Evolutionary conservation across 2,113 vertebrate genomes (phyloP).

Genomic region (Cinclus mexicanus): DNA sequence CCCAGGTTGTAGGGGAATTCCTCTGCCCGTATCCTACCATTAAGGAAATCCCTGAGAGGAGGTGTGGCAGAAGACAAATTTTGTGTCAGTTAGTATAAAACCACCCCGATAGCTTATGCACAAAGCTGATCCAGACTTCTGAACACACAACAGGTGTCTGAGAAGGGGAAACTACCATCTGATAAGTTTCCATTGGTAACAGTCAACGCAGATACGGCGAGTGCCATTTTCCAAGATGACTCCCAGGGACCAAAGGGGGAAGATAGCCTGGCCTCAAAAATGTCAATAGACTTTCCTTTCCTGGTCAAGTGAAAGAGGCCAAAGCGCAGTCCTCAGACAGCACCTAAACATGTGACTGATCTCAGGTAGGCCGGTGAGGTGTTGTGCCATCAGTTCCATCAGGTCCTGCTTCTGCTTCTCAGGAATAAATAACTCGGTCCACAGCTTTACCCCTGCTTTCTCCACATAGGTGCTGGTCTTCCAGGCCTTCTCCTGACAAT

Average conservation of each 20-base stretch:
- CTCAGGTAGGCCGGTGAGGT: background rate
- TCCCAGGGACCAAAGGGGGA: background rate
- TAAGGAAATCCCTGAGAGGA: background rate
- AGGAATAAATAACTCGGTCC: background rate
- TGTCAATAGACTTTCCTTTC: rapidly evolving
- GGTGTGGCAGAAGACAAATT: background rate
- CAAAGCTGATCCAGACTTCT: background rate
- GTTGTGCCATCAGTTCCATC: background rate
- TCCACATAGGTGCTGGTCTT: background rate
- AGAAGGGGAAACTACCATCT: background rate
- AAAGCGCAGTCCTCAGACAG: background rate
- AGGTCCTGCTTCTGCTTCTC: background rate
- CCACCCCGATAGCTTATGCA: background rate
- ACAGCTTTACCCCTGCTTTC: background rate
- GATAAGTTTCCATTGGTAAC: background rate
- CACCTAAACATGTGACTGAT: rapidly evolving
- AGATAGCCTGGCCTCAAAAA: background rate
- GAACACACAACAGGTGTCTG: background rate
- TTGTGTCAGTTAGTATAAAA: background rate
- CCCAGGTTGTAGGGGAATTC: background rate
- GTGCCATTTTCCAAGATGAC: background rate
- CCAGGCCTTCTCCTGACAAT: background rate
- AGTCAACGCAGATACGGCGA: background rate
- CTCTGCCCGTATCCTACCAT: background rate
- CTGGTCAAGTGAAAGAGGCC: background rate